These are phyloP conservation scores for Pogonognathellus flavescens DNA, from an alignment of 1,140 invertebrate genomes.

Conservation along the genomic window DNA sequence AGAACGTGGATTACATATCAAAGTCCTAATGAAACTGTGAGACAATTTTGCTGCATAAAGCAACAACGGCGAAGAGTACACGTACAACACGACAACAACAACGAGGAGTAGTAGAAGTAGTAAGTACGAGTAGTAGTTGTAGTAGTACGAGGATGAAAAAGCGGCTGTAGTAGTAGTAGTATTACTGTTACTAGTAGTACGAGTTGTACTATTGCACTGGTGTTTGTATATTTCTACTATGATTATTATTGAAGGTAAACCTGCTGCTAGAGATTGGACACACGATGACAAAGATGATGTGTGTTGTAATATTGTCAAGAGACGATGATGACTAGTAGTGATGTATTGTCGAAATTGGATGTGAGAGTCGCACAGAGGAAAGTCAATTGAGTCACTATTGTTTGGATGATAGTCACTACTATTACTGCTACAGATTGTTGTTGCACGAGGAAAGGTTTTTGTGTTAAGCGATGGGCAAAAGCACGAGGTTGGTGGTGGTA, in stretches of 20 bases:
- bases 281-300: too few relatives aligned
- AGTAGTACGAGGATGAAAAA: not conserved
- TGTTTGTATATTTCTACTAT: too few relatives aligned
- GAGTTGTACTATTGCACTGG: too few relatives aligned
- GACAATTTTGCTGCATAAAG: not conserved
- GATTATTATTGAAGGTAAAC: too few relatives aligned
- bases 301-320: not conserved
- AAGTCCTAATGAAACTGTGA: not conserved
- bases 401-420: not conserved
- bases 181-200: not conserved
- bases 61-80: too few relatives aligned
- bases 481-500: conserved; percentile 11
- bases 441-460: conserved; percentile 18
- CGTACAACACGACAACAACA: too few relatives aligned
- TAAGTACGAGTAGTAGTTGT: not conserved
- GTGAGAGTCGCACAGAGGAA: not conserved
- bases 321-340: not conserved
- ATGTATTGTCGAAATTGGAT: conserved; percentile 35
- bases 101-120: too few relatives aligned
- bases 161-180: not conserved
- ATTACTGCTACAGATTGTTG: not conserved
- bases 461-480: conserved; percentile 24
- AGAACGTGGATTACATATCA: not conserved
- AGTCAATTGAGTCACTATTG: not conserved
- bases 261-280: not conserved